Evolutionary conservation across 2,113 vertebrate genomes (phyloP).

Genomic region (Pygoscelis antarcticus): DNA sequence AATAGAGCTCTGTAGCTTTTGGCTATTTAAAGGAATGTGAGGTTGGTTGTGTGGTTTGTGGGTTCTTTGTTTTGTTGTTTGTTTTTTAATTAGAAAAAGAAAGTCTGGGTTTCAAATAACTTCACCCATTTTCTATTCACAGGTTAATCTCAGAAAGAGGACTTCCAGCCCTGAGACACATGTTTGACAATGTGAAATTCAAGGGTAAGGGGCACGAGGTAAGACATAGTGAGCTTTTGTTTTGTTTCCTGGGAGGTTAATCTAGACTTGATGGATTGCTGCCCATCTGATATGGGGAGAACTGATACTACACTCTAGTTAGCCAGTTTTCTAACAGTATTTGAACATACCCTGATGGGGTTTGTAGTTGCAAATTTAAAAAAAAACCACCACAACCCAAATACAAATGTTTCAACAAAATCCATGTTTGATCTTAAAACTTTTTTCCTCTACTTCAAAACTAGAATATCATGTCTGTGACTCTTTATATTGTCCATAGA

Average conservation of each 20-base stretch:
- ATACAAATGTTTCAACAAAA: neutral
- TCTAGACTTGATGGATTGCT: neutral
- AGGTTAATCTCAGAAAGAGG: constrained; percentile 91
- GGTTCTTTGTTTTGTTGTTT: neutral
- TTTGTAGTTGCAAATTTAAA: neutral
- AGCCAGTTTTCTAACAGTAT: neutral
- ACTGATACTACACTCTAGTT: fast-evolving
- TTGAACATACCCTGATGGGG: neutral
- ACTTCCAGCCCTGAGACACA: constrained; percentile 87
- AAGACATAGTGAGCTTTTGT: neutral
- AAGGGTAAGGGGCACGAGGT: constrained; percentile 97
- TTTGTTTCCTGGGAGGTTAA: neutral
- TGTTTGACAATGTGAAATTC: constrained; percentile 86
- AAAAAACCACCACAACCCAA: neutral
- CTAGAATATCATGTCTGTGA: neutral
- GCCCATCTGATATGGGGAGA: fast-evolving
- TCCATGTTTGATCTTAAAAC: neutral
- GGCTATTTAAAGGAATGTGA: neutral
- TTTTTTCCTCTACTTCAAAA: neutral
- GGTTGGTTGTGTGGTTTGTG: no score
- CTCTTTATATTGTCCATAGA: neutral
- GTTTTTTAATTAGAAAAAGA: neutral
- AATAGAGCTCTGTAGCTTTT: neutral
- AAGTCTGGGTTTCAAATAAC: neutral
- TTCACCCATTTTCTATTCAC: neutral